Conservation (phyloP, 1,140 invertebrate species). For the Dysdera silvatica region DNA sequence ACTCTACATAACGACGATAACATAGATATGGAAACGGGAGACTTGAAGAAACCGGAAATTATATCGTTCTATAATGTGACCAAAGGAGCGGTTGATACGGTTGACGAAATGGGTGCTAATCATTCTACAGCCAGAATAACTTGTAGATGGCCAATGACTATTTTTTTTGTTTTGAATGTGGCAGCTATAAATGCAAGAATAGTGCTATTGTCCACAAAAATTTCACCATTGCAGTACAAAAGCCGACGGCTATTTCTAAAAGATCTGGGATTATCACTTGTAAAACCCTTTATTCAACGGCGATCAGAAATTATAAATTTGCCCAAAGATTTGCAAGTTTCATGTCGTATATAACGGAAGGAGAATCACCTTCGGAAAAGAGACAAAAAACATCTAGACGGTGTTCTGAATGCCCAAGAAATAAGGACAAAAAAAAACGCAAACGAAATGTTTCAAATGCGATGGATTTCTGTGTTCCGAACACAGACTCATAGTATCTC, state of each 20-base stretch:
- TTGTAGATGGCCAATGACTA: constrained; percentile 39
- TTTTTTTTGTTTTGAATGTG: constrained; percentile 30
- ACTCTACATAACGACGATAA: constrained; percentile 31
- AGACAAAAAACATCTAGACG: no score
- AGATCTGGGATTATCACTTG: background rate
- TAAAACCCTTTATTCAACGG: background rate
- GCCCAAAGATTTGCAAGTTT: no score
- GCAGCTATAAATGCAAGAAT: constrained; percentile 22
- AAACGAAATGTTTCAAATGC: no score
- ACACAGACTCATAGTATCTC: no score
- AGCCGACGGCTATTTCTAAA: background rate
- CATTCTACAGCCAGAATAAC: constrained; percentile 39
- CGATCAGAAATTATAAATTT: no score
- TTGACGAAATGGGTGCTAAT: constrained; percentile 44
- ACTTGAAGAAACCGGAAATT: constrained; percentile 41
- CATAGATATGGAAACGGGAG: constrained; percentile 21
- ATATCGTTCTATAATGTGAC: constrained; percentile 43
- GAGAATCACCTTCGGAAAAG: no score
- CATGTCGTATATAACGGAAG: no score
- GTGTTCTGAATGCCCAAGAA: no score
- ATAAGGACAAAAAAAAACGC: no score
- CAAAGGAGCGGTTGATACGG: constrained; percentile 46
- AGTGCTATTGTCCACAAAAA: background rate
- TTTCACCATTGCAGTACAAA: background rate
- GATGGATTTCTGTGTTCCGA: no score